These are phyloP conservation scores for Proales similis DNA, from an alignment of 1,140 invertebrate genomes.

Conservation along the genomic window DNA sequence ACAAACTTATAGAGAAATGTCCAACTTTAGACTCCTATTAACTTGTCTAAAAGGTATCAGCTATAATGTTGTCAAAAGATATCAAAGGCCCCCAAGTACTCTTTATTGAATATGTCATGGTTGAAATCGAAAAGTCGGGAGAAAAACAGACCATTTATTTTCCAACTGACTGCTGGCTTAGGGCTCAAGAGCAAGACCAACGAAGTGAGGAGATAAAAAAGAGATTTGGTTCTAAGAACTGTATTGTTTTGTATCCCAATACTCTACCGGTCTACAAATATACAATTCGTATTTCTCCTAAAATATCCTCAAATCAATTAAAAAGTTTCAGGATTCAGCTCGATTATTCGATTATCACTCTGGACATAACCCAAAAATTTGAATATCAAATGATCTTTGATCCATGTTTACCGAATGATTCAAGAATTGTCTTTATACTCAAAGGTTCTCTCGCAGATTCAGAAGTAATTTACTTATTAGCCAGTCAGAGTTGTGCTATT, in stretches of 20 bases:
- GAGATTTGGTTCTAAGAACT: conserved; percentile 25
- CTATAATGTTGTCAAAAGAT: conserved; percentile 24
- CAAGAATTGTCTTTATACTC: too few relatives aligned
- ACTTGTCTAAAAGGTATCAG: conserved; percentile 15
- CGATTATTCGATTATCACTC: too few relatives aligned
- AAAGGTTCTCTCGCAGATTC: too few relatives aligned
- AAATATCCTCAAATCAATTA: conserved; percentile 29
- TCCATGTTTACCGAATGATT: too few relatives aligned
- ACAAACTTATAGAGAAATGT: background rate
- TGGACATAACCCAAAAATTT: too few relatives aligned
- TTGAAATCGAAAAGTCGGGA: conserved; percentile 28
- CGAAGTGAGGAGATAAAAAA: conserved; percentile 28
- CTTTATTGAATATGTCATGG: conserved; percentile 29
- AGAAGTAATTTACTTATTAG: too few relatives aligned
- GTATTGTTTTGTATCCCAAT: conserved; percentile 19
- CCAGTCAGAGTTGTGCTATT: too few relatives aligned
- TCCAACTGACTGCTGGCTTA: conserved; percentile 31
- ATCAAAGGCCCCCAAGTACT: conserved; percentile 29
- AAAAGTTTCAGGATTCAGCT: too few relatives aligned
- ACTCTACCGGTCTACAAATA: conserved; percentile 22
- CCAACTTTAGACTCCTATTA: background rate
- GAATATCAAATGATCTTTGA: too few relatives aligned
- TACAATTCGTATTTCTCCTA: background rate
- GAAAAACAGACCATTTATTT: conserved; percentile 35
- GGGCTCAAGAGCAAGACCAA: conserved; percentile 24